Percentiles rank a stretch among this genome's conserved stretches.
Evolutionary conservation across 2,888 invertebrate genomes (phyloP).

Genomic region (Prionchulus punctatus): DNA sequence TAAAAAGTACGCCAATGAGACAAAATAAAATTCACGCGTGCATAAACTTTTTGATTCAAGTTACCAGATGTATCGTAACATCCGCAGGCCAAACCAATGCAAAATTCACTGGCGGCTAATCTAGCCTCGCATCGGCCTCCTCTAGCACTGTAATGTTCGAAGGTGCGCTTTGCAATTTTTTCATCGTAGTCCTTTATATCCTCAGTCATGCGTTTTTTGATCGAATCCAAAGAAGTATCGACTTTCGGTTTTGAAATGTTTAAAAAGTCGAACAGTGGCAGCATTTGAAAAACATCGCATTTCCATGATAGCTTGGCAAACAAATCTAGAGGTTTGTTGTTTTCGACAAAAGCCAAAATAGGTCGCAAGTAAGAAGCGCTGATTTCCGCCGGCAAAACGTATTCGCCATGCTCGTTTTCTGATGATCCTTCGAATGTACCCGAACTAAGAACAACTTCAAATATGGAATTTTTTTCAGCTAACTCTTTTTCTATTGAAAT

Average conservation of each 20-base stretch:
- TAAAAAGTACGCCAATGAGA: not conserved
- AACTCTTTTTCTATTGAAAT: not conserved
- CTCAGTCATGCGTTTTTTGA: not conserved
- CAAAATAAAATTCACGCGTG: not conserved
- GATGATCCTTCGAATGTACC: not conserved
- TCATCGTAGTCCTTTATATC: not conserved
- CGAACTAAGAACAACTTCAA: not conserved
- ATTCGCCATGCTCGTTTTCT: not conserved
- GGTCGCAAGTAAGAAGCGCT: not conserved
- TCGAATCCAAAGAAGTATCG: not conserved
- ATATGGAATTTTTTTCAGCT: not conserved
- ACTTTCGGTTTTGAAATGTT: not conserved
- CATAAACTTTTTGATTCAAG: not conserved
- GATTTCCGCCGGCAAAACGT: not conserved
- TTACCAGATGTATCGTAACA: not conserved
- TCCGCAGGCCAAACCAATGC: not conserved
- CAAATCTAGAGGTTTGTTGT: not conserved
- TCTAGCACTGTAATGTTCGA: not conserved
- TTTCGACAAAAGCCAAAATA: not conserved
- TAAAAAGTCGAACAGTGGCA: not conserved
- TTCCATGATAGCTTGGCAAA: not conserved
- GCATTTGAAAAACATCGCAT: not conserved
- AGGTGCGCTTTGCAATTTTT: not conserved
- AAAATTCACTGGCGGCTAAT: not conserved
- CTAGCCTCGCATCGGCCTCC: not conserved